Evolutionary conservation across 2,797 vertebrate genomes (phyloP), one percentile per base, ranked within the genome.

Genomic region (Hydrolagus colliei): DNA sequence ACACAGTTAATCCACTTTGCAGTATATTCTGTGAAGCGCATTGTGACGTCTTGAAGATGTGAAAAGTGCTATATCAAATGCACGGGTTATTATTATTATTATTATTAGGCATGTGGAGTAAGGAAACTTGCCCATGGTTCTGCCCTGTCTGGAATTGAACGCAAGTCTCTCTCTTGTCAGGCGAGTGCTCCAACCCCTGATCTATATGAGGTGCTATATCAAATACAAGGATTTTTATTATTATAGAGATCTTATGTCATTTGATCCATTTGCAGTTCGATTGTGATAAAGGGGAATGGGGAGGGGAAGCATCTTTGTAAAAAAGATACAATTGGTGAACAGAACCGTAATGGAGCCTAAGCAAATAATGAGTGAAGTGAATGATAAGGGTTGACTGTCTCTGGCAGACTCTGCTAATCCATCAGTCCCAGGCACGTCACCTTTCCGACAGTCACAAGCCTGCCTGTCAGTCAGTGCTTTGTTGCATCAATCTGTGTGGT

Each of bases 291-390:
- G 63, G 78, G 62, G 61, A 4, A 67, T 27, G 27, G 35, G 27
- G 1, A 71, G 62, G 27, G 35, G 16, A 41, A 20, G 12, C 18
- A 68, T 27, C 65, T 65, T 84, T 84, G 79, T 84, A 52, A 52
- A 52, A 52, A 52, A 52, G 6, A 52, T 52, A 27, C 41, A 3
- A 52, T 52, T 6, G 6, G 41, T 84, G 67, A 65, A 52, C 79
- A 11, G 65, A 41, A 10, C 32, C 68, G 65, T 65, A 32, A 71
- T 9, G 32, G 78, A 35, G 78, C 35, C 79, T 71, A 52, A 84
- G 79, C 79, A 84, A 84, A 35, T 71, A 80, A 63, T 32, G 78
- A 79, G 6, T 67, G 78, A 80, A 84, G 79, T 71, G 65, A 84
- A 71, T 84, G 79, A 84, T 71, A 18, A 10, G 79, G 79, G 41